phyloP scores from a whole-genome alignment of 2,113 vertebrate genomes.

The Oreocharis arfaki region DNA sequence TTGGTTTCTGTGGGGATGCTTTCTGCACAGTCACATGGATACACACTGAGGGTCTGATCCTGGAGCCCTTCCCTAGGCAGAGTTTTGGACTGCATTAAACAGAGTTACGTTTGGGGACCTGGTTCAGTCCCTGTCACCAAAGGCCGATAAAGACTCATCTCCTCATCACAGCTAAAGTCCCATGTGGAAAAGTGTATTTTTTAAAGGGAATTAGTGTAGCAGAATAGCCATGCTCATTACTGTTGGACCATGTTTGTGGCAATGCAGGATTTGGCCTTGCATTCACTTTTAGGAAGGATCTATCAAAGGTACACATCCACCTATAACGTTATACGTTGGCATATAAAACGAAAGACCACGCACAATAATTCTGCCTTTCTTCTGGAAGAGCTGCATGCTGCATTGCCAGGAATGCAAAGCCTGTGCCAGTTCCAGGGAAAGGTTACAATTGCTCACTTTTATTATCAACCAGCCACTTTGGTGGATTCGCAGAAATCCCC shows the following conservation, averaged over 20 bases:
- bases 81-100: background rate
- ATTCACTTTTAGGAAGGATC: background rate
- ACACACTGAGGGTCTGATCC: background rate
- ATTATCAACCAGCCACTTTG: background rate
- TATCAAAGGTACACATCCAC: background rate
- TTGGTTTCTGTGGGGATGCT: background rate
- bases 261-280: background rate
- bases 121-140: background rate
- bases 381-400: background rate
- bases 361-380: background rate
- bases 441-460: background rate
- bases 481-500: background rate
- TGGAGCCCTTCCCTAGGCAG: background rate
- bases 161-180: background rate
- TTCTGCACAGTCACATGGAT: background rate
- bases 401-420: background rate
- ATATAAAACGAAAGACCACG: background rate
- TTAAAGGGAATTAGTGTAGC: background rate
- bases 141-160: rapidly evolving
- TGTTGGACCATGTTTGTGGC: rapidly evolving
- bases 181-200: background rate
- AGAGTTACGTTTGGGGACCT: background rate
- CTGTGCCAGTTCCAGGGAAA: background rate
- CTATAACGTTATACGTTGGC: background rate
- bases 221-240: rapidly evolving